Percentiles rank a stretch among this genome's conserved stretches.
These are phyloP conservation scores for Drosophila nasuta DNA, from an alignment of 1,140 invertebrate genomes.

Conservation along the genomic window DNA sequence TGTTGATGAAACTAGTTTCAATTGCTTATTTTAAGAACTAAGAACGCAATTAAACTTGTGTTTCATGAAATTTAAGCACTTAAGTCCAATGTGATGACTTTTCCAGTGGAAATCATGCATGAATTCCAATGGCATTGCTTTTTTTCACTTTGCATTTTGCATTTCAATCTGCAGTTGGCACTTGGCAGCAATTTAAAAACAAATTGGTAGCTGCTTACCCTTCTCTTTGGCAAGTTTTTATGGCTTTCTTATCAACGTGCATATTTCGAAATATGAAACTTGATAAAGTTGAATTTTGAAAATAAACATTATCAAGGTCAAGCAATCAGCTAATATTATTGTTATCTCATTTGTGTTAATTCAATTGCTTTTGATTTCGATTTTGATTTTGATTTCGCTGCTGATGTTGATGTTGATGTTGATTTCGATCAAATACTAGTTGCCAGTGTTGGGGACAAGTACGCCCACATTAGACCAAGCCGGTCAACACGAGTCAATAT, in stretches of 20 bases:
- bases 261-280: constrained; percentile 6
- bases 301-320: constrained; percentile 11
- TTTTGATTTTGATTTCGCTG: too few species aligned
- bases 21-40: too few species aligned
- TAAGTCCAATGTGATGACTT: too few species aligned
- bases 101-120: too few species aligned
- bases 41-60: too few species aligned
- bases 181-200: not conserved
- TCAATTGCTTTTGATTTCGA: constrained; percentile 40
- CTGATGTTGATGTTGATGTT: constrained; percentile 13
- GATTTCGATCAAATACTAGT: constrained; percentile 11
- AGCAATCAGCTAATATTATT: constrained; percentile 17
- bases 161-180: too few species aligned
- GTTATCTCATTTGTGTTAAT: constrained; percentile 38
- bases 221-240: not conserved
- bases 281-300: constrained; percentile 1
- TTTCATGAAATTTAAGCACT: too few species aligned
- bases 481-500: constrained; percentile 7
- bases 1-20: too few species aligned
- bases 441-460: constrained; percentile 19
- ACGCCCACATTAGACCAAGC: constrained; percentile 34
- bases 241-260: not conserved
- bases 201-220: not conserved
- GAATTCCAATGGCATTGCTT: too few species aligned
- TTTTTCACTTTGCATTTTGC: too few species aligned